These are phyloP conservation scores for Glomeris maerens DNA, from an alignment of 1,140 invertebrate species.

Conservation along the genomic window DNA sequence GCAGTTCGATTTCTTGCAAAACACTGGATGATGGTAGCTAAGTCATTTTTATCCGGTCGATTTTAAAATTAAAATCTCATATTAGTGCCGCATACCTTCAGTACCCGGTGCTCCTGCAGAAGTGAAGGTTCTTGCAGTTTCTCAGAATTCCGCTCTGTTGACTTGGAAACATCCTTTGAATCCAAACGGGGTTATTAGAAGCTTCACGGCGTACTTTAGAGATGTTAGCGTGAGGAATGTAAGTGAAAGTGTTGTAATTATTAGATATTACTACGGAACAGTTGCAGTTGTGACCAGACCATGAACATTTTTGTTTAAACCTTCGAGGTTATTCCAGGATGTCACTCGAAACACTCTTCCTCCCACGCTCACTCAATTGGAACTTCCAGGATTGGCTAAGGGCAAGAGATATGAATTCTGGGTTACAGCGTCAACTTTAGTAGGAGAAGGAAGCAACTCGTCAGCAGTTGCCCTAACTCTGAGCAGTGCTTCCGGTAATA, in stretches of 20 bases:
- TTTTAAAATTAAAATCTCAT: no score
- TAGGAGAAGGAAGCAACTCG: slow-evolving; percentile 79
- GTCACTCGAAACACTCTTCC: no score
- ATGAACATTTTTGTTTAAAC: no score
- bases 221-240: no score
- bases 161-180: slow-evolving; percentile 84
- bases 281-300: no score
- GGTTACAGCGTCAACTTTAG: slow-evolving; percentile 83
- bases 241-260: no score
- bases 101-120: slow-evolving; percentile 51
- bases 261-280: no score
- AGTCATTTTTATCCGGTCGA: no score
- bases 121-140: slow-evolving; percentile 83
- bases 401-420: slow-evolving; percentile 79
- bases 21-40: slow-evolving; percentile 76
- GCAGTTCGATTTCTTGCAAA: slow-evolving; percentile 65
- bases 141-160: slow-evolving; percentile 72
- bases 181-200: slow-evolving; percentile 80
- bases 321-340: no score
- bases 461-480: slow-evolving; percentile 68
- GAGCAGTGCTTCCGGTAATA: slow-evolving; percentile 25
- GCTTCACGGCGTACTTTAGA: slow-evolving; percentile 76
- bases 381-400: slow-evolving; percentile 65
- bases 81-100: no score
- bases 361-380: no score